Evolutionary conservation across 30 jellyfish, hydroid and myxozoan genomes (phyloP).

Genomic region (Turritopsis dohrnii): DNA sequence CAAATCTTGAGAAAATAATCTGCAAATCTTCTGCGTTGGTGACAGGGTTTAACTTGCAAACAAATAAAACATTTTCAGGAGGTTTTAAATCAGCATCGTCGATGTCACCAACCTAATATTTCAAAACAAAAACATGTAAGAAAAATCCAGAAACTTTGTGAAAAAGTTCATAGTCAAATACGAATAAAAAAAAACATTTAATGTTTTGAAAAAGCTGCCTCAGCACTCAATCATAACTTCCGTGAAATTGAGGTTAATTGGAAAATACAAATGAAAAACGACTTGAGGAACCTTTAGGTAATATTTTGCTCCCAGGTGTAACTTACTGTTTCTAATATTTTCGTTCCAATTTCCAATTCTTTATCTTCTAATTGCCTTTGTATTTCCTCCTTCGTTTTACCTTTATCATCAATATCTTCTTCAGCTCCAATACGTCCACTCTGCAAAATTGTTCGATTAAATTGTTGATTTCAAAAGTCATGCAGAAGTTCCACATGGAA

Average conservation of each 20-base stretch:
- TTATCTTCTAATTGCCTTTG: conserved; percentile 73
- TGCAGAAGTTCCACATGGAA: neutral
- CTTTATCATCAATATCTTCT: conserved; percentile 77
- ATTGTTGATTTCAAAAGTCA: neutral
- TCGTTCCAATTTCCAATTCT: conserved; percentile 88
- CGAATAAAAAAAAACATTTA: neutral
- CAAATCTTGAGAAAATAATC: conserved; percentile 95
- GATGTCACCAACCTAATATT: conserved; percentile 88
- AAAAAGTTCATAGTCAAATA: neutral
- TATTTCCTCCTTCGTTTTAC: conserved; percentile 61
- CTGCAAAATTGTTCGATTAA: conserved; percentile 22
- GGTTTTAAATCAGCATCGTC: conserved; percentile 97
- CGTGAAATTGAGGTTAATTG: no score
- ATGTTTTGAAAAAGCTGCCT: neutral
- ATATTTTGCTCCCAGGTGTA: no score
- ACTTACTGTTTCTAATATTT: conserved; percentile 86
- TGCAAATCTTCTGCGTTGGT: conserved; percentile 95
- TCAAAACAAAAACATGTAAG: neutral
- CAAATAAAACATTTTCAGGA: conserved; percentile 96
- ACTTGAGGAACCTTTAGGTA: no score
- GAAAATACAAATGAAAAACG: no score
- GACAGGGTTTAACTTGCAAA: conserved; percentile 97
- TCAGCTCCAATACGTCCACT: conserved; percentile 95
- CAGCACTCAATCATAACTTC: no score
- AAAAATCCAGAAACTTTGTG: neutral